Evolutionary conservation across 2,888 invertebrate genomes (phyloP), one percentile per base, ranked within the genome.

Genomic region (Thereva nobilitata): DNA sequence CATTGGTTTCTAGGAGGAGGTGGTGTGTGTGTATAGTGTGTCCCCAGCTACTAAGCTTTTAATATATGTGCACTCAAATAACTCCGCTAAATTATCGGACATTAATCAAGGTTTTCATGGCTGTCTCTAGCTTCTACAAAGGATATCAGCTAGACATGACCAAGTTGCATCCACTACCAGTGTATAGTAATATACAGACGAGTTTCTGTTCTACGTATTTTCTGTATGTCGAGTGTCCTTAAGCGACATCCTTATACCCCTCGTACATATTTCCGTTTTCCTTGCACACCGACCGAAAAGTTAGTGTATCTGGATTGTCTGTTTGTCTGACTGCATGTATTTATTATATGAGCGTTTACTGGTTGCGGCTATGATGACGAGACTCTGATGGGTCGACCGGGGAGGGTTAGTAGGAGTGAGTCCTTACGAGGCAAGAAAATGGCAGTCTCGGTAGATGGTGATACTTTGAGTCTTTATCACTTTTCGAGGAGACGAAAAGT

Each of bases 21-120:
- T 7, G 7, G 23, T 23, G 23, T 23, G 3, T 42, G 64, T 50
- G 53, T 42, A 42, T 34, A 50, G 12, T 42, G 23, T 61, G 9
- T 50, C 38, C 40, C 10, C 61, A 41, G 50, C 45, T 50, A 61
- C 61, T 65, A 65, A 50, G 47, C 67, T 64, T 55, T 56, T 49
- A 67, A 67, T 64, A 67, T 67, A 64, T 64, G 49, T 64, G 56
- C 59, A 68, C 65, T 68, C 68, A 68, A 68, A 68, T 68, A 68
- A 68, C 65, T 64, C 53, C 68, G 68, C 64, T 68, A 66, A 66
- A 68, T 68, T 66, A 61, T 66, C 56, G 66, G 66, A 61, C 66
- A 68, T 68, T 68, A 68, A 66, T 66, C 68, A 68, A 66, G 68
- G 66, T 66, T 66, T 68, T 66, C 61, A 66, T 68, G 56, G 61